Conservation (phyloP, 2,888 invertebrate species). For the Mythimna loreyi region DNA sequence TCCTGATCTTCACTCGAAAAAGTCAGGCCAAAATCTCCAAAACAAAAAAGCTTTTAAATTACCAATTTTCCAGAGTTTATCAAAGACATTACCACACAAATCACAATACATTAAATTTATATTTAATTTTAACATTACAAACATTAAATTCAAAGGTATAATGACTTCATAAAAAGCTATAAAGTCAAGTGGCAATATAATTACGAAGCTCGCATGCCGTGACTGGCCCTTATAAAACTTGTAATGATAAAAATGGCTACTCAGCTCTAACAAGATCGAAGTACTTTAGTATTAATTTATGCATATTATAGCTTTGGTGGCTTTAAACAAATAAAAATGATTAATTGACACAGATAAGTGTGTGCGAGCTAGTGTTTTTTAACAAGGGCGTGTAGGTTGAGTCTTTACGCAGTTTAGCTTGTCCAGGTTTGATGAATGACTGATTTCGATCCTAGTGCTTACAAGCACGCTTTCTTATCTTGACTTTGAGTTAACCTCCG, state of each 20-base stretch:
- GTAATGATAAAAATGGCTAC: constrained; percentile 68
- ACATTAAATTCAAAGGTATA: constrained; percentile 45
- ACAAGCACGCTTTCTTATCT: constrained; percentile 2
- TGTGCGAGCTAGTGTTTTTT: constrained; percentile 23
- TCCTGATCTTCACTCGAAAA: no score
- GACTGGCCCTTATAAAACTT: constrained; percentile 75
- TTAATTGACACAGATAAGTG: constrained; percentile 65
- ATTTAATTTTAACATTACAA: constrained; percentile 19
- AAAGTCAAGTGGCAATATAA: constrained; percentile 51
- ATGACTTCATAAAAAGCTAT: constrained; percentile 54
- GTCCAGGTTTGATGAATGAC: constrained; percentile 11
- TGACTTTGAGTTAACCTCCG: not conserved
- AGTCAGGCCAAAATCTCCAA: no score
- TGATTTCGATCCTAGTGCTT: constrained; percentile 5
- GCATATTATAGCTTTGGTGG: constrained; percentile 66
- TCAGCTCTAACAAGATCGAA: constrained; percentile 67
- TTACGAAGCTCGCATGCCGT: constrained; percentile 67
- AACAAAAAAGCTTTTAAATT: not conserved
- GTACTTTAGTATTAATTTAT: constrained; percentile 68
- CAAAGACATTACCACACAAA: constrained; percentile 15
- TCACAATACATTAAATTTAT: constrained; percentile 18
- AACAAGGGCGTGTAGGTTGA: constrained; percentile 15
- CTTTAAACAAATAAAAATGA: constrained; percentile 74
- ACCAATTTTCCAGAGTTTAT: constrained; percentile 5
- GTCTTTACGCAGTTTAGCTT: constrained; percentile 17